Conservation (phyloP, 2,888 invertebrate species). For the Temnothorax rugatulus region DNA sequence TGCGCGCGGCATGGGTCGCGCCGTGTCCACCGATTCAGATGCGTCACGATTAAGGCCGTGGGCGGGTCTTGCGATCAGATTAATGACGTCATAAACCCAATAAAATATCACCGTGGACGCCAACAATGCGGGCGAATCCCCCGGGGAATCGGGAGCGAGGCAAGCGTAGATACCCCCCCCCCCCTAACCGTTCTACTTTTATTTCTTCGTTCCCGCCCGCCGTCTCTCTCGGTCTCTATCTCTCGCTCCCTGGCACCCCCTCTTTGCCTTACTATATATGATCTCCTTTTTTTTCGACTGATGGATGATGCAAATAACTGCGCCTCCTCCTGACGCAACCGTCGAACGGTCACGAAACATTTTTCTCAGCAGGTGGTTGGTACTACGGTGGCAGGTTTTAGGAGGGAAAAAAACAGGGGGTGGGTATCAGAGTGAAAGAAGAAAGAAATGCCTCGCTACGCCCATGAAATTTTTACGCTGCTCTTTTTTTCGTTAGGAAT, state of each 20-base stretch:
- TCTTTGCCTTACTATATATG: conserved; percentile 42
- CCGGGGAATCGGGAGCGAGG: conserved; percentile 77
- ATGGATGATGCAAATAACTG: conserved; percentile 85
- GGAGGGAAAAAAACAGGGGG: conserved; percentile 56
- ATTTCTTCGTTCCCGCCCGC: conserved; percentile 47
- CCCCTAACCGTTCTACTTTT: conserved; percentile 42
- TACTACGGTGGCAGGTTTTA: conserved; percentile 74
- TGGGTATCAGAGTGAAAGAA: conserved; percentile 33
- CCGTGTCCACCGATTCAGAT: conserved; percentile 70
- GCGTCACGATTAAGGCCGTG: conserved; percentile 83
- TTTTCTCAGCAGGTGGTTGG: conserved; percentile 84
- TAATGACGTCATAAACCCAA: conserved; percentile 86
- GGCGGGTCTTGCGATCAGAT: conserved; percentile 84
- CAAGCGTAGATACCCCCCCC: conserved; percentile 1
- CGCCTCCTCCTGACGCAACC: conserved; percentile 79
- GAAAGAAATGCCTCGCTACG: conserved; percentile 61
- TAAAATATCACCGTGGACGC: conserved; percentile 84
- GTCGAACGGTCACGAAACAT: conserved; percentile 77
- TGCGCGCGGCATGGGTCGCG: conserved; percentile 49
- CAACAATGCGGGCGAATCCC: conserved; percentile 84
- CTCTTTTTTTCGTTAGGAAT: conserved; percentile 39
- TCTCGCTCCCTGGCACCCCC: conserved; percentile 57
- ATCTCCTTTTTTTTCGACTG: conserved; percentile 74
- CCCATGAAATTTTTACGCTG: conserved; percentile 64
- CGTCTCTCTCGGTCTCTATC: conserved; percentile 60